Conservation (phyloP, 2,888 invertebrate species). For the Tortricodes alternella region DNA sequence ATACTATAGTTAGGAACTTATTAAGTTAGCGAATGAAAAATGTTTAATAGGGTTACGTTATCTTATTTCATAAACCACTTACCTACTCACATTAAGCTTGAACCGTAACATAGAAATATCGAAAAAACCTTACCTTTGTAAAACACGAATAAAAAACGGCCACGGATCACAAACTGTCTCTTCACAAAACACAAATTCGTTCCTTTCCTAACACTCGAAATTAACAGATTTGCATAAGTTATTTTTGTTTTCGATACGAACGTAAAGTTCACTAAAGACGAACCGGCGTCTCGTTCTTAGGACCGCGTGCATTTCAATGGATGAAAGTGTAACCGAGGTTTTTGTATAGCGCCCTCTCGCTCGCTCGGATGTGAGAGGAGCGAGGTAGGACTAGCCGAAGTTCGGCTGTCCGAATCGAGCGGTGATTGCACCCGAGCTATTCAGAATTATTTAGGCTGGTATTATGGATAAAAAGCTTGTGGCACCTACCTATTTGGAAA, state of each 20-base stretch:
- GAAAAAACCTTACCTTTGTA: slow-evolving; percentile 13
- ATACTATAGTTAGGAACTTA: too few species aligned
- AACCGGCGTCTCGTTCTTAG: slow-evolving; percentile 70
- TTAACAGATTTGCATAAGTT: slow-evolving; percentile 55
- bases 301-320: slow-evolving; percentile 80
- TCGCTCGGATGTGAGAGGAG: slow-evolving; percentile 50
- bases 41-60: too few species aligned
- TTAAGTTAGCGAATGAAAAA: too few species aligned
- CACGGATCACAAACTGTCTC: slow-evolving; percentile 15
- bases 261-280: slow-evolving; percentile 59
- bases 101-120: too few species aligned
- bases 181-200: slow-evolving; percentile 47
- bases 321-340: slow-evolving; percentile 81
- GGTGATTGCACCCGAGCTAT: slow-evolving; percentile 63
- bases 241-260: slow-evolving; percentile 61
- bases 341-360: slow-evolving; percentile 78
- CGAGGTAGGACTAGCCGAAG: slow-evolving; percentile 50
- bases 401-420: slow-evolving; percentile 62
- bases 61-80: too few species aligned
- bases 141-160: slow-evolving; percentile 1
- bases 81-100: too few species aligned
- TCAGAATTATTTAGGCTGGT: slow-evolving; percentile 2
- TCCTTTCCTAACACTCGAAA: slow-evolving; percentile 44
- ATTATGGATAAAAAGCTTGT: too few species aligned
- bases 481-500: too few species aligned